Percentiles rank a stretch among this genome's conserved stretches.
Conservation (phyloP, 2,797 vertebrate species). For the Vespertilio murinus region DNA sequence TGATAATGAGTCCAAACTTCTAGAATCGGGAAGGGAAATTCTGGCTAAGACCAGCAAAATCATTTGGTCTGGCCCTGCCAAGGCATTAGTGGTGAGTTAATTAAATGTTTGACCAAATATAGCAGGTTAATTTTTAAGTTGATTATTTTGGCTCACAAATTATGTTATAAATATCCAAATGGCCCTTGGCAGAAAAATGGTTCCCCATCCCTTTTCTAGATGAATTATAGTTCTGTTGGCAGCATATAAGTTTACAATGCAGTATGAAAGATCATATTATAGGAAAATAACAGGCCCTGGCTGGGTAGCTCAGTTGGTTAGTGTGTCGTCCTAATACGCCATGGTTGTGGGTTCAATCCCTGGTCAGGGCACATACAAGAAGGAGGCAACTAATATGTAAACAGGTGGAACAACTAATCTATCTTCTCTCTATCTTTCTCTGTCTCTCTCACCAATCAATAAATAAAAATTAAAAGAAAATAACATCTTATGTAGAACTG, state of each 20-base stretch:
- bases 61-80: too few species aligned
- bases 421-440: neutral
- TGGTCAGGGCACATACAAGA: neutral
- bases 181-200: too few species aligned
- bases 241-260: neutral
- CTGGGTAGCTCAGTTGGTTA: neutral
- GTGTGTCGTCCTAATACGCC: neutral
- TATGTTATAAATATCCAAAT: too few species aligned
- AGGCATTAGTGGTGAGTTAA: too few species aligned
- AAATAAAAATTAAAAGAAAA: neutral
- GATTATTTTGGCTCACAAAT: too few species aligned
- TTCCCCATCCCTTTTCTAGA: neutral
- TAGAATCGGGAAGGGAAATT: too few species aligned
- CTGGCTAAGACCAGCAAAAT: too few species aligned
- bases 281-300: neutral
- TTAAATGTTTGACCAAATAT: too few species aligned
- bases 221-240: neutral
- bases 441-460: neutral
- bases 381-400: neutral
- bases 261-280: neutral
- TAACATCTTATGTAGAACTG: neutral
- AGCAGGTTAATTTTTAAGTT: too few species aligned
- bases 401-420: neutral
- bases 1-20: slow-evolving; percentile 24
- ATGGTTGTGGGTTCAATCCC: neutral